Evolutionary conservation across 2,113 vertebrate genomes (phyloP), one percentile per base, ranked within the genome.

Genomic region (Scalopus aquaticus): DNA sequence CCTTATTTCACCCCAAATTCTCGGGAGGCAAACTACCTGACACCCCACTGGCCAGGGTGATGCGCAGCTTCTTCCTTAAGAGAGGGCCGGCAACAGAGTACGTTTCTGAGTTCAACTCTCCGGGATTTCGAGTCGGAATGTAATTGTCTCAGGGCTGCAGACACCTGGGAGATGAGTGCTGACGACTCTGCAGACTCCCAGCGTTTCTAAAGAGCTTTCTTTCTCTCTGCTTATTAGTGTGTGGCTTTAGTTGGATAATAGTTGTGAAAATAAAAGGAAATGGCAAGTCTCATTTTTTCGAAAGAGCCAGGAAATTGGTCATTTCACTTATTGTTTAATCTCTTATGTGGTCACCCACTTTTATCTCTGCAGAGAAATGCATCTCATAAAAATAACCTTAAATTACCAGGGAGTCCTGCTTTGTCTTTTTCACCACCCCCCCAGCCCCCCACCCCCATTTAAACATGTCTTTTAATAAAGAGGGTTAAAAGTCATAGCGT

Each of bases 241-340:
- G 42, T 19, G 35, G 39, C 82, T 96, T 74, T 67, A n/a, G 11
- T 42, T 74, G 56, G 30, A 6, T 56, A 24, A 42, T 80, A 82
- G 72, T 95, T 91, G 65, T 73, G 78, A 82, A 90, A 94, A 95
- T 82, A 74, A 78, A 82, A 92, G 64, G 35, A 93, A 93, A 91
- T 82, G 16, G 51, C 51, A 91, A 84, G n/a, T 30, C 73, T 84
- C 73, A 30, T 95, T 90, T 90, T 92, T 92, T 74, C 51, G 49
- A 90, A 74, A 89, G 90, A 91, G 58, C 13, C 62, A 88, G 19
- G 30, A 85, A 39, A 88, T 9, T 32, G 60, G 35, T 64, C n/a
- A 86, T 83, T 65, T 82, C 19, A 30, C 56, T 88, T 93, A 67
- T 54, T 92, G 64, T 69, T 82, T 87, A 32, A 64, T 90, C 60